phyloP scores from a whole-genome alignment of 2,888 invertebrate genomes.

The Caenorhabditis panamensis region DNA sequence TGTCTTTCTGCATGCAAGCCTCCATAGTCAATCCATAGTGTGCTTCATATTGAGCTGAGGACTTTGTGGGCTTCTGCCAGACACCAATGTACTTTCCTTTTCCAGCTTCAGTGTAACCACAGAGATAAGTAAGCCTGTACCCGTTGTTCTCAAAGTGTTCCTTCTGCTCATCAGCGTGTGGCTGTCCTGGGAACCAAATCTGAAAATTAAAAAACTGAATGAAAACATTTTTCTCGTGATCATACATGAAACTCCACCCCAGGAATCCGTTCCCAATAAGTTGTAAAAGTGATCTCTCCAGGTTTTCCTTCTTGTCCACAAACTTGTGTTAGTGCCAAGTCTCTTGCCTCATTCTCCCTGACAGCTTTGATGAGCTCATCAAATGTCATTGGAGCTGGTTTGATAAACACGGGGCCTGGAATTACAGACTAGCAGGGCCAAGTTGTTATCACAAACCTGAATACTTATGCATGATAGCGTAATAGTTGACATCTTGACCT shows the following conservation, averaged over 20 bases:
- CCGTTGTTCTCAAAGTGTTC: constrained; percentile 76
- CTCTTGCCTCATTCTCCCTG: constrained; percentile 79
- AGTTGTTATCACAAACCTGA: constrained; percentile 51
- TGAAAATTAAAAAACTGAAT: constrained; percentile 34
- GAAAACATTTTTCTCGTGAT: background rate
- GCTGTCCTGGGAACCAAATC: constrained; percentile 80
- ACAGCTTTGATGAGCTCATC: constrained; percentile 77
- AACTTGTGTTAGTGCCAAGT: constrained; percentile 79
- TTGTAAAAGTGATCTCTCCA: constrained; percentile 75
- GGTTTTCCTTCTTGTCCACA: constrained; percentile 79
- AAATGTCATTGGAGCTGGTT: constrained; percentile 79
- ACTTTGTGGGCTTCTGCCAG: constrained; percentile 76
- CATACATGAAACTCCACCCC: constrained; percentile 75
- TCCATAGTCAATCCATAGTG: constrained; percentile 78
- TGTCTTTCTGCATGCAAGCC: constrained; percentile 77
- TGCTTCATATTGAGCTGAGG: constrained; percentile 76
- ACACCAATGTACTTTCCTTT: constrained; percentile 75
- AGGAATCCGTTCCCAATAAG: constrained; percentile 80
- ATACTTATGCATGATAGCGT: constrained; percentile 80
- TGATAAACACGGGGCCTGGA: constrained; percentile 78
- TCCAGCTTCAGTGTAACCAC: constrained; percentile 76
- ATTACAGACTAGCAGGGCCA: background rate
- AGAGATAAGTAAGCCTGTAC: constrained; percentile 76
- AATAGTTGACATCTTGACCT: constrained; percentile 68
- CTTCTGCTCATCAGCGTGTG: constrained; percentile 76